Base-by-base conservation (phyloP, 2,797 vertebrate genomes). In the Menidia menidia region DNA sequence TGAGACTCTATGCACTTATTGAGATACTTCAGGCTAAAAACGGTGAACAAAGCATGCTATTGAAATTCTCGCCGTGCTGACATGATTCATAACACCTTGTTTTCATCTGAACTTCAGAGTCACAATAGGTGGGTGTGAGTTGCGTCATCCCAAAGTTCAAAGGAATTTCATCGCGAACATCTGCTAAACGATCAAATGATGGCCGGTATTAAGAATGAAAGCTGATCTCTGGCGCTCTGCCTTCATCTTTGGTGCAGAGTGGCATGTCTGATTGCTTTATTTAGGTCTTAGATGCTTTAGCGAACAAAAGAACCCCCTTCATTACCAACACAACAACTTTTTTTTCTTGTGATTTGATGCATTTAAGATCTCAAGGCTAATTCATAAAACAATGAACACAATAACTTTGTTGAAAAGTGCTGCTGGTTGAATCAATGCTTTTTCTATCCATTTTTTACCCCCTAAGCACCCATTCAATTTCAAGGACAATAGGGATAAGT, bases 321-420 rank as follows among this genome's bases (percentile, higher is more conserved):
- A 87, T 84, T 81, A 74, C 56, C 51, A 56, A 81, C 69, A 77
- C 63, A 56, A 77, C 78, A 73, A 59, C 61, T 56, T 75, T 64
- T 77, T 80, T 90, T 68, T n/a, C n/a, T 75, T 51, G 51, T 63
- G 79, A 82, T 81, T 67, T 72, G 55, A 82, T 84, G 56, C 55
- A 67, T 65, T 77, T 76, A 60, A 58, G 55, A 68, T 73, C 77
- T 60, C 52, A 41, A 50, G 77, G 74, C 78, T 56, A 64, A 83
- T 78, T 85, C 56, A 64, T 71, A 60, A 78, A 83, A 77, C 44
- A 45, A 67, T 42, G 71, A 64, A 19, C 73, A 68, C 74, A 54
- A 66, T 71, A 60, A 66, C 43, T 56, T 48, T 45, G 61, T 63
- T 86, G 71, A 73, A 80, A 72, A 78, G 43, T 63, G 56, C 74